Percentiles rank a stretch among this genome's conserved stretches.
Evolutionary conservation across 1,140 invertebrate genomes (phyloP).

Genomic region (Mamestra configurata): DNA sequence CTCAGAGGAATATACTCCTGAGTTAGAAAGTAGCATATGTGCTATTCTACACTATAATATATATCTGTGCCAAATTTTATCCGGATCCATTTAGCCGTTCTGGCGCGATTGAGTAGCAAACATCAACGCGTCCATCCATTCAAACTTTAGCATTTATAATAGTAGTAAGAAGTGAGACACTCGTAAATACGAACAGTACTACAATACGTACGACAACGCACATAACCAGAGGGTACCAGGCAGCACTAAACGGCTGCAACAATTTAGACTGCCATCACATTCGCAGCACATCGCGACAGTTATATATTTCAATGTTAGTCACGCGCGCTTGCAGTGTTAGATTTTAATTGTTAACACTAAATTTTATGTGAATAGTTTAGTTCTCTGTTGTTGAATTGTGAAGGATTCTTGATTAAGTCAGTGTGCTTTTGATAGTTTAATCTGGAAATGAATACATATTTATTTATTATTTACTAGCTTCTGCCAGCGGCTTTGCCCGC

Average conservation of each 20-base stretch:
- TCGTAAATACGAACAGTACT: slow-evolving; percentile 33
- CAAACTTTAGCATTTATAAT: no score
- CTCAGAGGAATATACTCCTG: no score
- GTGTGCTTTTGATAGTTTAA: neutral
- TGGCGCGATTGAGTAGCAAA: no score
- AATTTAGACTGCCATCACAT: slow-evolving; percentile 76
- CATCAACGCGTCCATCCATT: no score
- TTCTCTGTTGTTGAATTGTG: neutral
- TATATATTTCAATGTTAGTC: slow-evolving; percentile 83
- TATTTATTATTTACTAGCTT: no score
- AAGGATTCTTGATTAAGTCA: neutral
- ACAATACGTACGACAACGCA: slow-evolving; percentile 58
- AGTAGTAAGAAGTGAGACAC: no score
- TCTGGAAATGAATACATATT: no score
- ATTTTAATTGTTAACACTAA: slow-evolving; percentile 40
- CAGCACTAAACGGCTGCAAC: slow-evolving; percentile 76
- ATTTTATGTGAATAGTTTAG: slow-evolving; percentile 1
- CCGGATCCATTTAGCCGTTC: no score
- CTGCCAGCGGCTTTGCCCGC: no score
- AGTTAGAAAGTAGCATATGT: no score
- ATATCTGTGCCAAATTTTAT: no score
- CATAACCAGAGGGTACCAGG: slow-evolving; percentile 64
- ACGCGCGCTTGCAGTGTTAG: slow-evolving; percentile 63
- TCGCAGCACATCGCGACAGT: slow-evolving; percentile 72
- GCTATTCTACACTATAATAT: no score